A percentile compares a stretch with the other conserved stretches of the same genome.
Evolutionary conservation across 2,113 vertebrate species (phyloP).

Genomic region (Myxocyprinus asiaticus): DNA sequence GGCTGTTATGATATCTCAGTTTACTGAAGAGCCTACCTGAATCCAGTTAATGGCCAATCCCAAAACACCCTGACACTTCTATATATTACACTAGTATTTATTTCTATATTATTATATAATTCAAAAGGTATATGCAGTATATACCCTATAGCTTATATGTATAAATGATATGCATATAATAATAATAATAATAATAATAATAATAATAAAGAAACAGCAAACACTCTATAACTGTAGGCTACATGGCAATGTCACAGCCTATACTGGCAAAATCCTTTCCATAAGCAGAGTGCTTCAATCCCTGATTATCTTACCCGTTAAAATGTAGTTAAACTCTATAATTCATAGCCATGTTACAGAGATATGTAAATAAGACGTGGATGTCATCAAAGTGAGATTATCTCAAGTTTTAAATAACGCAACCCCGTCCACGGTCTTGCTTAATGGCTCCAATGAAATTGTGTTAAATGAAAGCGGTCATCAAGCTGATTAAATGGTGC

Average conservation of each 20-base stretch:
- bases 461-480: conserved; percentile 67
- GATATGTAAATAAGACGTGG: conserved; percentile 28
- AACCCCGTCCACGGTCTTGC: conserved; percentile 23
- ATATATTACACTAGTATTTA: too few relatives aligned
- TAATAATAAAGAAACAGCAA: too few relatives aligned
- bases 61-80: too few relatives aligned
- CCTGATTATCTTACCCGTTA: not conserved
- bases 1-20: too few relatives aligned
- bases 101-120: too few relatives aligned
- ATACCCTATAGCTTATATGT: too few relatives aligned
- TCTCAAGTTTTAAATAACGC: not conserved
- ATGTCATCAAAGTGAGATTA: conserved; percentile 34
- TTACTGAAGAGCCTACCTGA: too few relatives aligned
- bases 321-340: not conserved
- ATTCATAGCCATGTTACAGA: not conserved
- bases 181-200: too few relatives aligned
- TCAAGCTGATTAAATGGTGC: conserved; percentile 67
- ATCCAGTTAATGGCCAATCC: too few relatives aligned
- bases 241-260: not conserved
- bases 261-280: not conserved
- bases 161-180: too few relatives aligned
- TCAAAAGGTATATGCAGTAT: too few relatives aligned
- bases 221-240: too few relatives aligned
- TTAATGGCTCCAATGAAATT: conserved; percentile 63
- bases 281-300: not conserved